A percentile compares a stretch with the other conserved stretches of the same genome.
phyloP scores from a whole-genome alignment of 2,113 vertebrate species.

The Austrofundulus limnaeus region DNA sequence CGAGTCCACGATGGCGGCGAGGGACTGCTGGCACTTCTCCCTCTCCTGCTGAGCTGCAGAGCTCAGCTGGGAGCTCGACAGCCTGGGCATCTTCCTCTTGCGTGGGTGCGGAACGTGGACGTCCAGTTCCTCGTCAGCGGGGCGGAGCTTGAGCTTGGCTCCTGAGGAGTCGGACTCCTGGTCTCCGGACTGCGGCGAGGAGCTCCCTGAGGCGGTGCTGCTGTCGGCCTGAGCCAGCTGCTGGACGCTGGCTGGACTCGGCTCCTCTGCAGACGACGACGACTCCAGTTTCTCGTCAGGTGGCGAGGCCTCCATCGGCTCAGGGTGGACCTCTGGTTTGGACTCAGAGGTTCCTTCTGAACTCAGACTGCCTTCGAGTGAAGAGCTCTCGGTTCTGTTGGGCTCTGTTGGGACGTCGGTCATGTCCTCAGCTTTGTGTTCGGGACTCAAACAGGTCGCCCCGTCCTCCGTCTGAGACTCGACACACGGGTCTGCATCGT shows the following conservation, averaged over 20 bases:
- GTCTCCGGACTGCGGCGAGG: conserved; percentile 79
- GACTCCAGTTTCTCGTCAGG: conserved; percentile 79
- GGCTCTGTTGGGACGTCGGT: conserved; percentile 35
- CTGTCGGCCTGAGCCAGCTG: conserved; percentile 81
- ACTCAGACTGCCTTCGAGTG: conserved; percentile 35
- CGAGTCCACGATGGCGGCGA: conserved; percentile 93
- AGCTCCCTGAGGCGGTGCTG: conserved; percentile 79
- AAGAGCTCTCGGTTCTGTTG: conserved; percentile 55
- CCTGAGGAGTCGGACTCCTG: conserved; percentile 85
- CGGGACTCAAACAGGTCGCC: conserved; percentile 33
- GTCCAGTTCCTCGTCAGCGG: conserved; percentile 87
- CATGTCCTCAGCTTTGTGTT: conserved; percentile 54
- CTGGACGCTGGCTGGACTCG: conserved; percentile 50
- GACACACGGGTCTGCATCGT: conserved; percentile 48
- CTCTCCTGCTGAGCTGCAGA: conserved; percentile 85
- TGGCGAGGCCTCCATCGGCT: conserved; percentile 77
- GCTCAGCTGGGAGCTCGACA: conserved; percentile 80
- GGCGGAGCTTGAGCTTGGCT: conserved; percentile 82
- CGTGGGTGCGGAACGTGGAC: conserved; percentile 90
- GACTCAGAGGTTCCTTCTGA: conserved; percentile 35
- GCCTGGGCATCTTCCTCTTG: conserved; percentile 91
- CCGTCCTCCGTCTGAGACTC: conserved; percentile 59
- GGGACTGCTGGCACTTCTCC: conserved; percentile 90
- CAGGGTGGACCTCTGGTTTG: conserved; percentile 42
- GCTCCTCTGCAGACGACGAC: conserved; percentile 59